Percentiles rank a stretch among this genome's conserved stretches.
phyloP scores from a whole-genome alignment of 2,888 invertebrate species.

The Chymomyza caudatula region DNA sequence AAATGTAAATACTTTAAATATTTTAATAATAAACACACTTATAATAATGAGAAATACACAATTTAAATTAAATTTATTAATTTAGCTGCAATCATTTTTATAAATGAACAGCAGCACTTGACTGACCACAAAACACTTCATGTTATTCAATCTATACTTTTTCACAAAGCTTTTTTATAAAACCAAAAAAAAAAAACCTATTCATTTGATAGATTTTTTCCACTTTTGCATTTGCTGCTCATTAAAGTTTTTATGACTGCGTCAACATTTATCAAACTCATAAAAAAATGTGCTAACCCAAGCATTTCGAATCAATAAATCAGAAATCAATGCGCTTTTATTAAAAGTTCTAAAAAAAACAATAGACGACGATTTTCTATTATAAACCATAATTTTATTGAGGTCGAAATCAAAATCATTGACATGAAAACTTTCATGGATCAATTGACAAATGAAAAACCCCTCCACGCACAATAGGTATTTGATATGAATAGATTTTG shows the following conservation, averaged over 20 bases:
- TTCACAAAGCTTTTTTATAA: background rate
- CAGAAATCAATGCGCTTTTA: background rate
- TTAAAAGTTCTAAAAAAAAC: background rate
- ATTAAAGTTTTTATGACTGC: background rate
- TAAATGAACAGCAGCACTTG: too few relatives aligned
- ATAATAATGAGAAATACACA: too few relatives aligned
- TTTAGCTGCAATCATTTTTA: too few relatives aligned
- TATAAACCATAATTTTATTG: background rate
- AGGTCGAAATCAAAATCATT: constrained; percentile 42
- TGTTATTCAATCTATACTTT: too few relatives aligned
- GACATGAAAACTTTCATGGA: constrained; percentile 63
- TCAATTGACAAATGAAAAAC: constrained; percentile 39
- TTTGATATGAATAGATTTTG: background rate
- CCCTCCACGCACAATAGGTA: background rate
- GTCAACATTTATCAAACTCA: background rate
- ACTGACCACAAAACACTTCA: too few relatives aligned
- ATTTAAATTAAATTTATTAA: too few relatives aligned
- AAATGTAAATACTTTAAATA: too few relatives aligned
- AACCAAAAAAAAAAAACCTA: background rate
- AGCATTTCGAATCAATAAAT: background rate
- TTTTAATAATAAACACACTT: too few relatives aligned
- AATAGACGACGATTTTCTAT: background rate
- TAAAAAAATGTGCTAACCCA: background rate
- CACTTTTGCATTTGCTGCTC: background rate
- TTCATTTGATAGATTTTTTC: background rate